Evolutionary conservation across 2,888 invertebrate species (phyloP).

Genomic region (Halictus quadricinctus): DNA sequence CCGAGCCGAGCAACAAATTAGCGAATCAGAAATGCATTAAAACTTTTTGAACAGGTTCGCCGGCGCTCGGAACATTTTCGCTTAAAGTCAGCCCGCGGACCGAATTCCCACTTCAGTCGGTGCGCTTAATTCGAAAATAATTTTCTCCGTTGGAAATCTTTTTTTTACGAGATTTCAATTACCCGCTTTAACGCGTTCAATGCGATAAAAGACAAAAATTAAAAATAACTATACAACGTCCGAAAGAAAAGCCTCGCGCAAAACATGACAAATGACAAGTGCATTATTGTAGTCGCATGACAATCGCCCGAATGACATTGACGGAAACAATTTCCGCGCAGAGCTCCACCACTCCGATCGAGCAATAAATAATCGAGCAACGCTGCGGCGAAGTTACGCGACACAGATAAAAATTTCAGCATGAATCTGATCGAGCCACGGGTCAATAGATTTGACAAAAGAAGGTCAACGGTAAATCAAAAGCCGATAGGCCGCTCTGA

Average conservation of each 20-base stretch:
- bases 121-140: slow-evolving; percentile 8
- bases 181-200: neutral
- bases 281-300: neutral
- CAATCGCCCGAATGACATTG: neutral
- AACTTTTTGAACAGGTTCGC: neutral
- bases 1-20: neutral
- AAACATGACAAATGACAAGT: neutral
- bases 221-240: too few relatives aligned
- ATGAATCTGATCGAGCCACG: neutral
- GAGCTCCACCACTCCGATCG: neutral
- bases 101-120: neutral
- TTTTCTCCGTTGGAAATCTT: neutral
- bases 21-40: neutral
- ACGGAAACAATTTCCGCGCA: neutral
- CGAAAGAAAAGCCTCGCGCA: too few relatives aligned
- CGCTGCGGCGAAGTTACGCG: neutral
- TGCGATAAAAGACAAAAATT: too few relatives aligned
- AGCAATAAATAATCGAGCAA: neutral
- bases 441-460: slow-evolving; percentile 5
- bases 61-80: neutral
- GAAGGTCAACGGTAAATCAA: slow-evolving; percentile 2
- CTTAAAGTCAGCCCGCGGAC: neutral
- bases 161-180: neutral
- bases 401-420: neutral
- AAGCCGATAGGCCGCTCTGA: neutral